phyloP scores from a whole-genome alignment of 2,797 vertebrate species.

The Lycodopsis pacificus region DNA sequence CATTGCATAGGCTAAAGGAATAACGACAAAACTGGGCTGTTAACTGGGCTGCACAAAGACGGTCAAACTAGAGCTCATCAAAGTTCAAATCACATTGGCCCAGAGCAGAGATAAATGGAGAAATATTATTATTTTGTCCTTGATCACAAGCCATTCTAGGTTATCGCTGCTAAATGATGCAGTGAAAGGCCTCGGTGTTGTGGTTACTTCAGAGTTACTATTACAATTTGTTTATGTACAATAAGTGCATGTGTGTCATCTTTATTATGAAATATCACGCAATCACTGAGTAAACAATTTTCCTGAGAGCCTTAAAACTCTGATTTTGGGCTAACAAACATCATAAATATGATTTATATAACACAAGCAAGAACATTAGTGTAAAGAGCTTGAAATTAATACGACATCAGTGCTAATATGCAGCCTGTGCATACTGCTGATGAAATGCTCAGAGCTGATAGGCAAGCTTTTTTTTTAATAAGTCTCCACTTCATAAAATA shows the following conservation, averaged over 20 bases:
- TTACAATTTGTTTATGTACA: conserved; percentile 20
- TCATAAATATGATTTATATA: conserved; percentile 4
- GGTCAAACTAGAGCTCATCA: conserved; percentile 25
- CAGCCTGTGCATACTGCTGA: conserved; percentile 48
- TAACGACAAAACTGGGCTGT: not conserved
- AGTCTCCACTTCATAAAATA: conserved; percentile 54
- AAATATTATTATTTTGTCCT: conserved; percentile 37
- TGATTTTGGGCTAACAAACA: conserved; percentile 5
- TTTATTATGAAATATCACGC: conserved; percentile 7
- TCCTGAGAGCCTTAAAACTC: not conserved
- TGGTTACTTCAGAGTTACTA: conserved; percentile 30
- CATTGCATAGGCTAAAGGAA: not conserved
- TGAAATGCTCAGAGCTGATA: conserved; percentile 47
- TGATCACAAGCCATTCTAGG: conserved; percentile 30
- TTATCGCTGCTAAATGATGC: conserved; percentile 26
- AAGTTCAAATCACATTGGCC: conserved; percentile 39
- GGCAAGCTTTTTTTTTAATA: conserved; percentile 19
- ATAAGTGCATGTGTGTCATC: conserved; percentile 25
- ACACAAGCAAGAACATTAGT: conserved; percentile 28
- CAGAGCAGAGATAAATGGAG: conserved; percentile 5
- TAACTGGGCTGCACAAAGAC: conserved; percentile 21
- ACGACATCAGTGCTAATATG: conserved; percentile 50
- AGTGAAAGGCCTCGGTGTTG: conserved; percentile 39
- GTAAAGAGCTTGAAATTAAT: conserved; percentile 40
- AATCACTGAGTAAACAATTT: conserved; percentile 28